Evolutionary conservation across 2,797 vertebrate species (phyloP).

Genomic region (Melanotaenia boesemani): DNA sequence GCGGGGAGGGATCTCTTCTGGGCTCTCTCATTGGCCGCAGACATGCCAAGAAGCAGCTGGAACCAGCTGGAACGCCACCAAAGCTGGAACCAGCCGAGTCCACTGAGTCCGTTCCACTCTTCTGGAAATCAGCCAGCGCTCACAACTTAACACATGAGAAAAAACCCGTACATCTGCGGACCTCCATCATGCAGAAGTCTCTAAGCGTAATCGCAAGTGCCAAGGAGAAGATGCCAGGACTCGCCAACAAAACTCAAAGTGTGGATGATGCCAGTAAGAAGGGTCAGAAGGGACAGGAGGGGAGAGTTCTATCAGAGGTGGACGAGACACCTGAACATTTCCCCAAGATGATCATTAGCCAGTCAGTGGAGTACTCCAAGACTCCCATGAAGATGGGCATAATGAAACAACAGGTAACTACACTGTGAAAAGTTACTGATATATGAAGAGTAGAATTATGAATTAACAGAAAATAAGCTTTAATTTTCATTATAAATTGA

Average conservation of each 20-base stretch:
- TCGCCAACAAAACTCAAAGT: slow-evolving; percentile 89
- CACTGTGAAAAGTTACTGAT: not conserved
- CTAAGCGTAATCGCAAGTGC: slow-evolving; percentile 97
- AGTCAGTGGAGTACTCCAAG: slow-evolving; percentile 91
- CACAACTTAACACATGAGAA: slow-evolving; percentile 96
- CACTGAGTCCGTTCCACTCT: slow-evolving; percentile 92
- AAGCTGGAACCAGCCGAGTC: slow-evolving; percentile 87
- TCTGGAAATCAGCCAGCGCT: slow-evolving; percentile 96
- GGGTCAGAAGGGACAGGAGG: slow-evolving; percentile 85
- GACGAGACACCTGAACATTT: slow-evolving; percentile 87
- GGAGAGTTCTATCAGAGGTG: slow-evolving; percentile 85
- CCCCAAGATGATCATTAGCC: slow-evolving; percentile 87
- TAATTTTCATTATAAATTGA: not conserved
- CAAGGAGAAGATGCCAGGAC: slow-evolving; percentile 94
- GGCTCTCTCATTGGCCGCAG: slow-evolving; percentile 88
- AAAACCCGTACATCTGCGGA: slow-evolving; percentile 91
- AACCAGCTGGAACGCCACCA: slow-evolving; percentile 74
- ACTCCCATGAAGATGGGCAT: slow-evolving; percentile 93
- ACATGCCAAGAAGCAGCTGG: slow-evolving; percentile 83
- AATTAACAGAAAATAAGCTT: not conserved
- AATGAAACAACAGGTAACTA: slow-evolving; percentile 91
- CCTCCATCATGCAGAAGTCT: slow-evolving; percentile 96
- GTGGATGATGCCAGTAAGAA: slow-evolving; percentile 90
- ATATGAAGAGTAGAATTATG: not conserved
- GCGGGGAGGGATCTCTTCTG: slow-evolving; percentile 86